Conservation (phyloP, 2,888 invertebrate genomes). For the Shargacucullia verbasci region DNA sequence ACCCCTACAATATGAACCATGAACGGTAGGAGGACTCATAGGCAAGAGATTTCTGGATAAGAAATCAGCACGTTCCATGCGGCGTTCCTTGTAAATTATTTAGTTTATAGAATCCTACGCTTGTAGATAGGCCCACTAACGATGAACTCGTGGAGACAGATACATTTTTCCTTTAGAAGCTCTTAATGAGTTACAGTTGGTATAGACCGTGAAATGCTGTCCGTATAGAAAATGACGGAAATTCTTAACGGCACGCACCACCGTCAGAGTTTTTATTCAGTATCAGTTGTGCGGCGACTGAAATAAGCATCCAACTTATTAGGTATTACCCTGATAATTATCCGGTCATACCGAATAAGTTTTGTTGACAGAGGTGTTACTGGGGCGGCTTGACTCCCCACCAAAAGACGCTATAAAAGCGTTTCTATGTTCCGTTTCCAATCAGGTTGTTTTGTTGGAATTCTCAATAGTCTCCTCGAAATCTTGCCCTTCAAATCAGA, state of each 20-base stretch:
- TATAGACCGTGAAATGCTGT: constrained; percentile 4
- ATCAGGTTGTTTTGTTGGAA: background rate
- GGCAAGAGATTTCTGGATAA: constrained; percentile 49
- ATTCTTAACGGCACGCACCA: constrained; percentile 17
- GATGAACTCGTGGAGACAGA: constrained; percentile 14
- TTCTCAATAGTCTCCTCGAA: background rate
- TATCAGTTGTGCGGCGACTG: constrained; percentile 8
- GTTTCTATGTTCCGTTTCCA: background rate
- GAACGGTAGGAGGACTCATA: background rate
- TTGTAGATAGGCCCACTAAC: constrained; percentile 21
- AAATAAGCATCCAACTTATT: constrained; percentile 16
- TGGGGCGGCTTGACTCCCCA: background rate
- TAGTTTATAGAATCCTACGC: constrained; percentile 29
- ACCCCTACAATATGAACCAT: background rate
- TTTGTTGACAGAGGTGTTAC: background rate
- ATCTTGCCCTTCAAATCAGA: background rate
- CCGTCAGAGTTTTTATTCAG: constrained; percentile 15
- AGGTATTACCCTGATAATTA: background rate
- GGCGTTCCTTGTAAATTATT: constrained; percentile 40
- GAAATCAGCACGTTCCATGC: constrained; percentile 55
- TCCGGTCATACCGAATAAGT: background rate
- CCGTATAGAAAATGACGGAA: constrained; percentile 26
- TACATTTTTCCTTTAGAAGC: constrained; percentile 18
- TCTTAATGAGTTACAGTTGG: constrained; percentile 16
- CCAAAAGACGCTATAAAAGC: background rate